These are phyloP conservation scores for Petrocephalus sullivani DNA, from an alignment of 2,797 vertebrate species.

Conservation along the genomic window DNA sequence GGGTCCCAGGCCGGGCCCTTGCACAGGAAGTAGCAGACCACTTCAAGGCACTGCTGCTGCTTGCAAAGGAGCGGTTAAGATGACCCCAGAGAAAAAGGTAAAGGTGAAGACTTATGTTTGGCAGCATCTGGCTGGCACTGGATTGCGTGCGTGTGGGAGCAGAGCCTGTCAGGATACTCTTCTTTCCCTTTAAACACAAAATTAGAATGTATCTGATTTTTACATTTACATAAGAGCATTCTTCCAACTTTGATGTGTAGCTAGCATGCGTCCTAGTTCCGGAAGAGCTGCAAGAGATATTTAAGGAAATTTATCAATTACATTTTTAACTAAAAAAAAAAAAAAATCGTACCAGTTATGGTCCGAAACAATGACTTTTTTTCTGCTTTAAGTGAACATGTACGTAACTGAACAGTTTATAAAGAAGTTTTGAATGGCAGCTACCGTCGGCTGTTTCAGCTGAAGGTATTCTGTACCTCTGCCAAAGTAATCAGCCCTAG, in stretches of 20 bases:
- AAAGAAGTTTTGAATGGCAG: not conserved
- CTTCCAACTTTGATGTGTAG: not conserved
- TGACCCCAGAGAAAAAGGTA: conserved; percentile 32
- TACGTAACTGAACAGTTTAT: not conserved
- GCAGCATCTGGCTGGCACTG: conserved; percentile 33
- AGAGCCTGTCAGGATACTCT: not conserved
- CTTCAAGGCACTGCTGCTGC: conserved; percentile 57
- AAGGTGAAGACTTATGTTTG: conserved; percentile 29
- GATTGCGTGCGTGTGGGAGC: conserved; percentile 27
- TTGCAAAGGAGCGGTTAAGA: conserved; percentile 45
- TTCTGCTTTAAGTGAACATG: not conserved
- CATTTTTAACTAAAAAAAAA: not conserved
- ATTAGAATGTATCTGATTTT: not conserved
- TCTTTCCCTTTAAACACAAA: conserved; percentile 3
- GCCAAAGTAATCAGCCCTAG: conserved; percentile 14
- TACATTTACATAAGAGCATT: not conserved
- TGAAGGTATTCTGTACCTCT: not conserved
- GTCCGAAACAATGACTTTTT: not conserved
- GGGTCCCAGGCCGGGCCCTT: conserved; percentile 39
- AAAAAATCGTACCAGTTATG: not conserved
- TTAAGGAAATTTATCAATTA: not conserved
- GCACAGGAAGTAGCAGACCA: conserved; percentile 64
- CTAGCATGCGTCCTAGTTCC: not conserved
- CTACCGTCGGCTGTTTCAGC: not conserved
- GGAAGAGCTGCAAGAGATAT: not conserved